Percentiles rank a stretch among this genome's conserved stretches.
Conservation (phyloP, 2,797 vertebrate genomes). For the Danio aesculapii region DNA sequence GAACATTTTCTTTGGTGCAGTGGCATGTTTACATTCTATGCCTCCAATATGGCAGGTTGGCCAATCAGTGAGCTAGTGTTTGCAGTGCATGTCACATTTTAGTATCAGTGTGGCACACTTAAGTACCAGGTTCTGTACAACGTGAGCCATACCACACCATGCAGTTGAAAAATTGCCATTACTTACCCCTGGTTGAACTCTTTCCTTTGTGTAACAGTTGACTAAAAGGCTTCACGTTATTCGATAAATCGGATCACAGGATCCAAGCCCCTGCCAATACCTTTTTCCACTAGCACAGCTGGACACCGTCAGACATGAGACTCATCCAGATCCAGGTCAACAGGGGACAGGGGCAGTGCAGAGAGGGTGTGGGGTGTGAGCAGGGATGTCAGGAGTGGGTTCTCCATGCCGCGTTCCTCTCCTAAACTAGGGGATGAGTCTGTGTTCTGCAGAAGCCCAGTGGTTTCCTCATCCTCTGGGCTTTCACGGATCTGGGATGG, state of each 20-base stretch:
- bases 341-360: slow-evolving; percentile 63
- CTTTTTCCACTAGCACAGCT: slow-evolving; percentile 1
- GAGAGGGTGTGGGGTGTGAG: slow-evolving; percentile 53
- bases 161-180: too few relatives aligned
- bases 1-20: too few relatives aligned
- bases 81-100: too few relatives aligned
- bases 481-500: slow-evolving; percentile 79
- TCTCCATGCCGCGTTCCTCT: slow-evolving; percentile 91
- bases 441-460: slow-evolving; percentile 85
- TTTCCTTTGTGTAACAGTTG: not conserved
- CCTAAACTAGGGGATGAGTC: slow-evolving; percentile 84
- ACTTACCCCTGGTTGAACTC: not conserved
- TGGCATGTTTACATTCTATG: too few relatives aligned
- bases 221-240: too few relatives aligned
- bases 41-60: too few relatives aligned
- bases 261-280: not conserved
- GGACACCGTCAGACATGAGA: slow-evolving; percentile 58
- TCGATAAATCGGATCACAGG: not conserved
- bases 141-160: too few relatives aligned
- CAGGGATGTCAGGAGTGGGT: slow-evolving; percentile 84
- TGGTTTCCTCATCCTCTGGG: slow-evolving; percentile 88
- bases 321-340: slow-evolving; percentile 65
- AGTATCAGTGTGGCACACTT: too few relatives aligned
- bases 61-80: too few relatives aligned
- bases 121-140: too few relatives aligned